Conservation (phyloP, 2,797 vertebrate genomes). For the Gallinago nigripennis region DNA sequence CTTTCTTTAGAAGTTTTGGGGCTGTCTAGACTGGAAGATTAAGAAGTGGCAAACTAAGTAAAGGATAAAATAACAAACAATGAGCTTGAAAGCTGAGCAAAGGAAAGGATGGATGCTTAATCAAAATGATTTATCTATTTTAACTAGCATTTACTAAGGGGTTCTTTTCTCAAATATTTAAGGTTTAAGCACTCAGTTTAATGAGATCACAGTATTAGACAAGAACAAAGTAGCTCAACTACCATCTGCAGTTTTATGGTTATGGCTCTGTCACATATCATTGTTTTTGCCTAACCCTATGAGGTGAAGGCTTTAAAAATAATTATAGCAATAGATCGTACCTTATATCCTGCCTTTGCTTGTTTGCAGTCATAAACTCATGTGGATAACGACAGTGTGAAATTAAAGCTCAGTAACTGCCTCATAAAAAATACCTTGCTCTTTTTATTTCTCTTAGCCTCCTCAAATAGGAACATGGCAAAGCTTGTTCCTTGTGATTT, state of each 20-base stretch:
- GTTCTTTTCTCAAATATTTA: background rate
- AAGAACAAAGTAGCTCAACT: background rate
- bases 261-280: background rate
- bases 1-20: background rate
- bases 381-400: background rate
- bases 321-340: background rate
- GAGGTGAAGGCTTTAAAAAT: slow-evolving; percentile 26
- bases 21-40: background rate
- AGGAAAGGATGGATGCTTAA: background rate
- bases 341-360: background rate
- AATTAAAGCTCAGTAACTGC: slow-evolving; percentile 17
- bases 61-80: background rate
- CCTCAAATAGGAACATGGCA: background rate
- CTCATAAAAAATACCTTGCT: background rate
- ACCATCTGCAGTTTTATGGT: slow-evolving; percentile 29
- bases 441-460: background rate
- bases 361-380: background rate
- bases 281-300: background rate
- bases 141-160: background rate
- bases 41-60: background rate
- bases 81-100: background rate
- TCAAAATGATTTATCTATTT: background rate
- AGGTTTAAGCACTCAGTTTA: background rate
- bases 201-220: background rate
- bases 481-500: background rate